Evolutionary conservation across 2,797 vertebrate species (phyloP).

Genomic region (Miichthys miiuy): DNA sequence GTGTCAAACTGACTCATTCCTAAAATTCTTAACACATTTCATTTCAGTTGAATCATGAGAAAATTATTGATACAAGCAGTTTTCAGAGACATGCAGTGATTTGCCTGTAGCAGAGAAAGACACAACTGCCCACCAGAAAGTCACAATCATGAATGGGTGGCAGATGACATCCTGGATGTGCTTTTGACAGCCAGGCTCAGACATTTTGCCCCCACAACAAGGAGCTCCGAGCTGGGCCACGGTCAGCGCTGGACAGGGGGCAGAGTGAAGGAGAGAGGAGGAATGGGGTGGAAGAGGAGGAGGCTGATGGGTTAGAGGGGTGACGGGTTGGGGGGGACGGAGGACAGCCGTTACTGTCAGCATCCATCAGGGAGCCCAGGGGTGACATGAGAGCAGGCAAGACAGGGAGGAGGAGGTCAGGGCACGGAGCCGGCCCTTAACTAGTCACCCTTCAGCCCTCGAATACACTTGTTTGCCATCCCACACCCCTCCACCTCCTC

Average conservation of each 20-base stretch:
- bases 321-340: conserved; percentile 53
- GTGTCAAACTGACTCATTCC: conserved; percentile 57
- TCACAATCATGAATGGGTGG: conserved; percentile 50
- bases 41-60: conserved; percentile 14
- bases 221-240: conserved; percentile 52
- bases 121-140: conserved; percentile 38
- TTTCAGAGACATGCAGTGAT: conserved; percentile 36
- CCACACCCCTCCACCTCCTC: conserved; percentile 3
- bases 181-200: conserved; percentile 75
- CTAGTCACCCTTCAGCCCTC: conserved; percentile 65
- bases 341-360: conserved; percentile 80
- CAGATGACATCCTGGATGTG: conserved; percentile 58
- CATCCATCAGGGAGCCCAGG: conserved; percentile 74
- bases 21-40: background rate
- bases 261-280: conserved; percentile 25
- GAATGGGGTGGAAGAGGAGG: conserved; percentile 6
- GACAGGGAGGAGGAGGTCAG: conserved; percentile 52
- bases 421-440: conserved; percentile 51
- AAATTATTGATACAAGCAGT: conserved; percentile 15
- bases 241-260: conserved; percentile 50
- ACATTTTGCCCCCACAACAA: conserved; percentile 33
- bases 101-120: conserved; percentile 44
- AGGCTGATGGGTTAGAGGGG: conserved; percentile 32
- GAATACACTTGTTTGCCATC: conserved; percentile 42
- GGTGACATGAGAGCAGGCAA: conserved; percentile 72